A percentile compares a stretch with the other conserved stretches of the same genome.
phyloP scores from a whole-genome alignment of 2,888 invertebrate genomes.

The Tinea pellionella region DNA sequence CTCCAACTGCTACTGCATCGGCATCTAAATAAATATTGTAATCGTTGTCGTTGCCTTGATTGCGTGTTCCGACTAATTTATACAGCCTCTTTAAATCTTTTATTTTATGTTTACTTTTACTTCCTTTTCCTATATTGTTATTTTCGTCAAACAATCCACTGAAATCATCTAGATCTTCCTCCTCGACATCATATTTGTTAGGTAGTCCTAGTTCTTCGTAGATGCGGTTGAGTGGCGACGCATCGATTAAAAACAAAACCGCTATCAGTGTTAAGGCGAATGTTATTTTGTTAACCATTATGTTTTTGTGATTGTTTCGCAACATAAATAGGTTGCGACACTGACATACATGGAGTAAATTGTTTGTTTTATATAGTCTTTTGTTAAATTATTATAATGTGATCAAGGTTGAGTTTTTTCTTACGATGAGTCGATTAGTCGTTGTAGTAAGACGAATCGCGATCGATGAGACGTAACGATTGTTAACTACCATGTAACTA shows the following conservation, averaged over 20 bases:
- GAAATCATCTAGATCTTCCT: slow-evolving; percentile 41
- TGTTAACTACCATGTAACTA: slow-evolving; percentile 21
- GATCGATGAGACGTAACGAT: slow-evolving; percentile 40
- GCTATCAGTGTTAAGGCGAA: slow-evolving; percentile 36
- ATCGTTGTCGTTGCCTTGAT: slow-evolving; percentile 41
- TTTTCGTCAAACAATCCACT: slow-evolving; percentile 38
- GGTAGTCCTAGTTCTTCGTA: slow-evolving; percentile 34
- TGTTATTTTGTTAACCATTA: slow-evolving; percentile 44
- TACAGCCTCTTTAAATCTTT: slow-evolving; percentile 43
- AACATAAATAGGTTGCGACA: slow-evolving; percentile 62
- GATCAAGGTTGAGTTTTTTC: slow-evolving; percentile 51
- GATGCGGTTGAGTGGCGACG: slow-evolving; percentile 30
- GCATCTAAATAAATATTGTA: slow-evolving; percentile 48
- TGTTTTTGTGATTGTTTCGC: slow-evolving; percentile 42
- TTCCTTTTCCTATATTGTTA: slow-evolving; percentile 34
- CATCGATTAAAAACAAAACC: slow-evolving; percentile 33
- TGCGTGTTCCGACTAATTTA: slow-evolving; percentile 33
- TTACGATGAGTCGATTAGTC: slow-evolving; percentile 27
- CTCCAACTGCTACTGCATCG: slow-evolving; percentile 43
- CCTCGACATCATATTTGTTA: slow-evolving; percentile 41
- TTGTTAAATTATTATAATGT: slow-evolving; percentile 32
- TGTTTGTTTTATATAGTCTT: slow-evolving; percentile 52
- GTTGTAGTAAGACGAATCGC: slow-evolving; percentile 30
- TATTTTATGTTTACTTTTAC: slow-evolving; percentile 34
- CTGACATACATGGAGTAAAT: slow-evolving; percentile 56